Evolutionary conservation across 2,113 vertebrate species (phyloP).

Genomic region (Orycteropus afer): DNA sequence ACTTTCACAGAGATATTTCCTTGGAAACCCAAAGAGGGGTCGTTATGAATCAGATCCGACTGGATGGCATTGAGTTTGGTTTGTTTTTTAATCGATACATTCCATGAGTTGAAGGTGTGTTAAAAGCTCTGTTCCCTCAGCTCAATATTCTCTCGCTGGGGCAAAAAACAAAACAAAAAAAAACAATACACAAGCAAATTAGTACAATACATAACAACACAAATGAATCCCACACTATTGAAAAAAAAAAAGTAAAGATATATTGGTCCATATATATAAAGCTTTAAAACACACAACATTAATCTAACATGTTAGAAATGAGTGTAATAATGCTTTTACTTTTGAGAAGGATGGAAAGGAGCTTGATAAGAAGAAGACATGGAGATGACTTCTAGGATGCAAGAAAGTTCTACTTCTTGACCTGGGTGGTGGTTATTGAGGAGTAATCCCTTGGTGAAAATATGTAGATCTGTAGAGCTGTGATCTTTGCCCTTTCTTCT

Average conservation of each 20-base stretch:
- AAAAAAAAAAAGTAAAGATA: background rate
- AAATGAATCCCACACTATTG: background rate
- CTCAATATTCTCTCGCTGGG: background rate
- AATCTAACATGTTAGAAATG: background rate
- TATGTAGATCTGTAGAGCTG: background rate
- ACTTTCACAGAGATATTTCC: too few relatives aligned
- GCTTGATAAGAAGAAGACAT: background rate
- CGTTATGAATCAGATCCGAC: background rate
- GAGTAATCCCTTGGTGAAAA: background rate
- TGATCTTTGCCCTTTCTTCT: background rate
- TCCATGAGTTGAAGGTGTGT: constrained; percentile 7
- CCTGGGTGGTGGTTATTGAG: background rate
- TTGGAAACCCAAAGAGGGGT: too few relatives aligned
- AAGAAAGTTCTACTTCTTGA: background rate
- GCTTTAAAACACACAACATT: background rate
- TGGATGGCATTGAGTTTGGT: too few relatives aligned
- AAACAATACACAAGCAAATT: background rate
- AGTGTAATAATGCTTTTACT: background rate
- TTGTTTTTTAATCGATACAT: background rate
- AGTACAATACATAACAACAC: background rate
- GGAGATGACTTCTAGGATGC: background rate
- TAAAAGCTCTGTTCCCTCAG: background rate
- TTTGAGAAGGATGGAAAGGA: background rate
- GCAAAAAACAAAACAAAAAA: constrained; percentile 9
- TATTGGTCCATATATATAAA: background rate